Evolutionary conservation across 2,797 vertebrate species (phyloP), one percentile per base, ranked within the genome.

Genomic region (Sebastes flavidus): DNA sequence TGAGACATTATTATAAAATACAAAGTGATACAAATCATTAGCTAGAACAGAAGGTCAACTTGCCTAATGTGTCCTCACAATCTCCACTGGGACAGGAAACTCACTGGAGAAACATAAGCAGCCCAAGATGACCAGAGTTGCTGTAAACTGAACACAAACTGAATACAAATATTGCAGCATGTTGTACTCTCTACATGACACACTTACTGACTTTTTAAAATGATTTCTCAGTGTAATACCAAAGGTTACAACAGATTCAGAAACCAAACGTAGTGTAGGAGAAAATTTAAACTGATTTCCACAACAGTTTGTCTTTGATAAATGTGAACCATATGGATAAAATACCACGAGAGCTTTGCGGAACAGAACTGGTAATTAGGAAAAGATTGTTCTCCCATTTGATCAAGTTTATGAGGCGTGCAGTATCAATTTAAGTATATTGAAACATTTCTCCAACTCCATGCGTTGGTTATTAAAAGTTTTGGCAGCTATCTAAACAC

Each of bases 331-430:
- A 87, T 75, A 75, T 61, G 73, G 74, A 61, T 24, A 56, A 78
- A 78, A 75, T 72, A 65, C 18, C 36, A n/a, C 3, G 5, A 80
- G 60, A 65, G 59, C 8, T 32, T 52, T 62, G 8, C 58, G 36
- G 66, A 89, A 36, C 55, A 30, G 29, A 77, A 71, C 18, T 71
- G 36, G 24, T 29, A 71, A 59, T 75, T 61, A 73, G 61, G 10
- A 70, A 63, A 74, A 76, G 13, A 81, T 73, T 77, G 63, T 80
- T 80, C 25, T 77, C 63, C 65, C 46, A 63, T 72, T 71, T 80
- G 24, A 77, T 81, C 27, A 27, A 4, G 14, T 86, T 83, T 46
- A 74, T 74, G 78, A 83, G 65, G 25, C n/a, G 0, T 80, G 32
- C 46, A 72, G 12, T 34, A 78, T 83, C 38, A 77, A 38, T 82